Evolutionary conservation across 2,888 invertebrate species (phyloP), one percentile per base, ranked within the genome.

Genomic region (Lepidocyrtoides sp.): DNA sequence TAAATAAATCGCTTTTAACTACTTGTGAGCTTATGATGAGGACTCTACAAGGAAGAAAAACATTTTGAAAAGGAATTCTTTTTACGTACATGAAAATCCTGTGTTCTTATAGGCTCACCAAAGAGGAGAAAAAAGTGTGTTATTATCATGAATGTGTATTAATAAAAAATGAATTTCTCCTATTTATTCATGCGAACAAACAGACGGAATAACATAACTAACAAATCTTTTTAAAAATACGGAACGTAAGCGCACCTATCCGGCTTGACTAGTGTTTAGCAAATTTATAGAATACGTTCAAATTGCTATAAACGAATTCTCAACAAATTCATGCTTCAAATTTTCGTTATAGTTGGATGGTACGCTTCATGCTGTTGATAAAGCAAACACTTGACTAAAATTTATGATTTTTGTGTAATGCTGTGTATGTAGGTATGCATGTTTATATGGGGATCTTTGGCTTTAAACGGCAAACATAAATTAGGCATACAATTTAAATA

Each of bases 1-100:
- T 86, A 91, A 91, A 91, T 86, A 91, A 85, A 91, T 91, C 85
- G 84, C 91, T 91, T 91, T 91, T 91, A 91, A 91, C 85, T 83
- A 86, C 91, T 89, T 82, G 79, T 60, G 29, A 36, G 10, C 51
- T 8, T 79, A 51, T 54, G 72, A 20, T n/a, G 36, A 51, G 79
- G 54, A 44, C 66, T 66, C 83, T 84, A n/a, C 51, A 69, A 51
- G 54, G 63, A 69, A 17, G 63, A 84, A 69, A 51, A 51, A 20
- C 51, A 54, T 2, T 79, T 54, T 57, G 44, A 36, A 69, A 75
- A 29, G 51, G 10, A 7, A 75, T n/a, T n/a, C 1, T 14, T 75
- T 75, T 77, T 14, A 2, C 36, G 1, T 44, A n/a, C 75, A 41
- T 75, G 41, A 17, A 41, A 23, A 41, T 75, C 23, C 29, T 48